These are phyloP conservation scores for Nemurella pictetii DNA, from an alignment of 2,888 invertebrate species.

Conservation along the genomic window DNA sequence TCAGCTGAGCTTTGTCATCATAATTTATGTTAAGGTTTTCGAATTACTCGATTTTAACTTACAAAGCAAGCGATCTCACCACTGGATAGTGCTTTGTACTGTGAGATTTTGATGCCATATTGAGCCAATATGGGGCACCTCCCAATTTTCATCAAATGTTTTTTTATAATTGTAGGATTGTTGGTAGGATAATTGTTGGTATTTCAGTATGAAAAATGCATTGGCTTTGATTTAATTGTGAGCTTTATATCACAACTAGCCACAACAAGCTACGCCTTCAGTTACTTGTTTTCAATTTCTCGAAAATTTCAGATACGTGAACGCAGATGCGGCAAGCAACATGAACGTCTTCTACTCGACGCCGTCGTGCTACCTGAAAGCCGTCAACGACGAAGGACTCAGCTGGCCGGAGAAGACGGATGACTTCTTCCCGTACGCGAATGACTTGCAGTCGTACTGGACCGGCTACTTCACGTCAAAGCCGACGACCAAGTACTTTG, in stretches of 20 bases:
- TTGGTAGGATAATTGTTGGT: too few species aligned
- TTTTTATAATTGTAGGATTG: too few species aligned
- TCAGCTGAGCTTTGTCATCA: background rate
- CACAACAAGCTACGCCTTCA: background rate
- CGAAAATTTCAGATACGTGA: constrained; percentile 71
- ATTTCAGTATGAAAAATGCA: too few species aligned
- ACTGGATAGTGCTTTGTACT: too few species aligned
- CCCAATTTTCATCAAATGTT: too few species aligned
- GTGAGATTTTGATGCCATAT: too few species aligned
- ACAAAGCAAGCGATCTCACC: too few species aligned
- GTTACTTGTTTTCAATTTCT: background rate
- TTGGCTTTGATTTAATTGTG: too few species aligned
- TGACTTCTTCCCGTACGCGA: constrained; percentile 92
- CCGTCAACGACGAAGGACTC: constrained; percentile 69
- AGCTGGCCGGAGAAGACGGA: constrained; percentile 74
- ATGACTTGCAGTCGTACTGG: constrained; percentile 86
- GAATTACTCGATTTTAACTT: too few species aligned
- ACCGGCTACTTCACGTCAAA: constrained; percentile 87
- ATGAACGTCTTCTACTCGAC: constrained; percentile 84
- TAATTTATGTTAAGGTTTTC: too few species aligned
- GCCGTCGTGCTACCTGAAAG: constrained; percentile 81
- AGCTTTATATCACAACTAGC: too few species aligned
- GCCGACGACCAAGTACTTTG: constrained; percentile 77
- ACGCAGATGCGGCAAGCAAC: constrained; percentile 53
- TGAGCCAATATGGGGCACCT: too few species aligned